These are phyloP conservation scores for Machaerirhynchus nigripectus DNA, from an alignment of 2,113 vertebrate species.

Conservation along the genomic window DNA sequence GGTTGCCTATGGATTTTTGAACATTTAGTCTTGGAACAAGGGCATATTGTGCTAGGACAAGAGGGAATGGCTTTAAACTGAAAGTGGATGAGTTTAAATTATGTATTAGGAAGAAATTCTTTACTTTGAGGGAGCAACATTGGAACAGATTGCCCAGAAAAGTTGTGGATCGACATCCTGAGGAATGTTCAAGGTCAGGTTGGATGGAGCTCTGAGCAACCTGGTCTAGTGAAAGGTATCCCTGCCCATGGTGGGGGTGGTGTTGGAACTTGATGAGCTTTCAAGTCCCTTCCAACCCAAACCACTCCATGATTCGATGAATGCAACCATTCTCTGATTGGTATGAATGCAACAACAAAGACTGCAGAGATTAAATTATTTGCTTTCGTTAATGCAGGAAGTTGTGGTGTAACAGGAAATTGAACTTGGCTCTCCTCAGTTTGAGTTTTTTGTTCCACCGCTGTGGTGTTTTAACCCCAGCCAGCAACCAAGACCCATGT, in stretches of 20 bases:
- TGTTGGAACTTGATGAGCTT: background rate
- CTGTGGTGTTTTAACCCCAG: background rate
- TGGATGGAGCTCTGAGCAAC: background rate
- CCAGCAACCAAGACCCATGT: background rate
- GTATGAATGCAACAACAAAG: background rate
- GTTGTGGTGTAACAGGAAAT: background rate
- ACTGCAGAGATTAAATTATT: background rate
- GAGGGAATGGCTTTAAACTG: background rate
- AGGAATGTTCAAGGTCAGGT: background rate
- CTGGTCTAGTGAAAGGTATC: background rate
- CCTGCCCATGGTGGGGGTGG: background rate
- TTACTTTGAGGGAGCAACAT: background rate
- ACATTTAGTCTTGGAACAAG: background rate
- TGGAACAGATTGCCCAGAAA: background rate
- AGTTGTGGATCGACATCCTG: background rate
- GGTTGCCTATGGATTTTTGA: background rate
- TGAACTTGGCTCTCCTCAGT: background rate
- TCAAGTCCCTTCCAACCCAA: background rate
- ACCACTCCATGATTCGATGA: accelerated
- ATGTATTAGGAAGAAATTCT: background rate
- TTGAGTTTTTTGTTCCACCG: background rate
- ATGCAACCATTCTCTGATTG: background rate
- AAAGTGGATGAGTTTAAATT: background rate
- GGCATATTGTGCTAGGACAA: background rate
- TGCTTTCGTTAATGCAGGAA: background rate